Evolutionary conservation across 2,113 vertebrate genomes (phyloP), one percentile per base, ranked within the genome.

Genomic region (Datnioides undecimradiatus): DNA sequence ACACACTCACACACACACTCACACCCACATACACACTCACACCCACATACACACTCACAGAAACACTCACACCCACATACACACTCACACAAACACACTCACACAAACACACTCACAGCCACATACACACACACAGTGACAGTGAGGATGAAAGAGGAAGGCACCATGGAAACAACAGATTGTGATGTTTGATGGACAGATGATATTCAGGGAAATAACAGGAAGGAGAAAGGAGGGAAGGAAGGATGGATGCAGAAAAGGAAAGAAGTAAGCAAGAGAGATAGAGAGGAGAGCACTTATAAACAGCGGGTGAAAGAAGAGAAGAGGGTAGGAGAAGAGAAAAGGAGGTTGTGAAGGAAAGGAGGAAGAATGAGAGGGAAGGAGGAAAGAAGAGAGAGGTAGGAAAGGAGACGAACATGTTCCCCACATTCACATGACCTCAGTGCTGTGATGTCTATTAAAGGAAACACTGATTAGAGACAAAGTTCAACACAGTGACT

Each of bases 131-230:
- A 69, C 66, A 73, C 21, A 21, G 4, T 52, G 29, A 74, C 72
- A 74, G 71, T 78, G 77, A 84, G 40, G 34, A 51, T 79, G 70
- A 86, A 27, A 72, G 63, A 64, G 79, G 51, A 75, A 72, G 77
- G 83, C 80, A 74, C 54, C 31, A 70, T 11, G 19, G 55, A 74
- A 59, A 78, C 68, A 83, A 69, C 60, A 83, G 62, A 52, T 17
- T 66, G 2, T 59, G 48, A 73, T 75, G 36, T 70, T 5, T 81
- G 78, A 76, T 3, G 6, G 73, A 49, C 5, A 1, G 19, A n/a
- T 23, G 33, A 59, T 25, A 33, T 49, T 73, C 29, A 71, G 46
- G n/a, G n/a, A n/a, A n/a, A n/a, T n/a, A n/a, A 60, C 73, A 48
- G 57, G 27, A 63, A 71, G 45, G 41, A n/a, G 36, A 23, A 16